Percentiles rank a stretch among this genome's conserved stretches.
Conservation (phyloP, 2,797 vertebrate species). For the Enteromius viviparus region DNA sequence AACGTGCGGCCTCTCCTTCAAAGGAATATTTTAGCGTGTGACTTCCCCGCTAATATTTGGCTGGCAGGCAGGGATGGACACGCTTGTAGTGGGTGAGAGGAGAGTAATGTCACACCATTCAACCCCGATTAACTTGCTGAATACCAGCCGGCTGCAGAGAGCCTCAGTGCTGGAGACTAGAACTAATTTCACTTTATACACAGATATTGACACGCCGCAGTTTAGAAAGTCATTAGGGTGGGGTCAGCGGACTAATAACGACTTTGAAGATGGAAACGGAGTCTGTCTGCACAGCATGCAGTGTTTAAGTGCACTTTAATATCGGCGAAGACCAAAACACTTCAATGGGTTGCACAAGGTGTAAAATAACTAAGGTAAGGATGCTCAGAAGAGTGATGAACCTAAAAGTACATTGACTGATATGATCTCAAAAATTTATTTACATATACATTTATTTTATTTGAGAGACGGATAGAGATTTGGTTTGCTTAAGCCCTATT, state of each 20-base stretch:
- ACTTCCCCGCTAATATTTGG: conserved; percentile 78
- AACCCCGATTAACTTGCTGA: conserved; percentile 80
- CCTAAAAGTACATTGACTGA: not conserved
- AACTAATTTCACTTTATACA: conserved; percentile 87
- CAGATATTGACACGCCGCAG: conserved; percentile 83
- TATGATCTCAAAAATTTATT: not conserved
- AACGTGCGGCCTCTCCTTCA: conserved; percentile 82
- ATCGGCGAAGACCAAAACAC: conserved; percentile 21
- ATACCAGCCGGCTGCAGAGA: conserved; percentile 78
- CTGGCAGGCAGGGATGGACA: conserved; percentile 79
- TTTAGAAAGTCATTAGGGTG: conserved; percentile 81
- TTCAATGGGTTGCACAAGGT: conserved; percentile 22
- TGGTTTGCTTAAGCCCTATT: too few species aligned
- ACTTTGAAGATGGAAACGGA: conserved; percentile 61
- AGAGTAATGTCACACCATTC: conserved; percentile 85
- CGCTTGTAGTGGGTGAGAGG: conserved; percentile 78
- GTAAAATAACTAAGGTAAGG: conserved; percentile 15
- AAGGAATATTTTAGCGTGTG: conserved; percentile 81
- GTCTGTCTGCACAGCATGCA: conserved; percentile 54
- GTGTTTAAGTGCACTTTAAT: conserved; percentile 57
- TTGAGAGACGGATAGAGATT: not conserved
- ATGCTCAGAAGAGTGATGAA: conserved; percentile 7
- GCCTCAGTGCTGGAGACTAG: conserved; percentile 78
- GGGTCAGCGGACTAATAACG: conserved; percentile 63
- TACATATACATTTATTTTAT: not conserved